phyloP scores from a whole-genome alignment of 64 coral and sea anemone genomes.

The Dendrophyllia cribrosa region DNA sequence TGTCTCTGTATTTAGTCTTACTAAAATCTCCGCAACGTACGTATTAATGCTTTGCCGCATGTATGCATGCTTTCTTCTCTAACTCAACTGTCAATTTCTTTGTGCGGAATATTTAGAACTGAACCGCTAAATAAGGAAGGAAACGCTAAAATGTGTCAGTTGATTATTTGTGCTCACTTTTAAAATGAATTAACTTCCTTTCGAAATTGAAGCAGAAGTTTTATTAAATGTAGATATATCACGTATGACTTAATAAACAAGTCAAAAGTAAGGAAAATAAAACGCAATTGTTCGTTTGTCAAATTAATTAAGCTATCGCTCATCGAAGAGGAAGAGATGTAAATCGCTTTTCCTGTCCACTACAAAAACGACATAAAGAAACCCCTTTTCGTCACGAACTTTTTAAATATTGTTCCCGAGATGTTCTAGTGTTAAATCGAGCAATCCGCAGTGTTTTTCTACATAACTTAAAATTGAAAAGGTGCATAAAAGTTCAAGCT shows the following conservation, averaged over 20 bases:
- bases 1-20: too few species aligned
- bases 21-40: too few species aligned
- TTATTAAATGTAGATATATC: neutral
- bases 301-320: neutral
- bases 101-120: neutral
- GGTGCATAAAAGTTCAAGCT: neutral
- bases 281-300: neutral
- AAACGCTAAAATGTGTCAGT: neutral
- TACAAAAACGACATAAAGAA: too few species aligned
- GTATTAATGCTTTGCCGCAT: too few species aligned
- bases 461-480: neutral
- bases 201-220: neutral
- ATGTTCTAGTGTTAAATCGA: too few species aligned
- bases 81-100: neutral
- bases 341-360: too few species aligned
- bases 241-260: neutral
- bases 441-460: neutral
- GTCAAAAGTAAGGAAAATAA: neutral
- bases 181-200: neutral
- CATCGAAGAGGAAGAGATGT: too few species aligned
- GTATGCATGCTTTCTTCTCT: neutral
- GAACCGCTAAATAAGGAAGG: neutral
- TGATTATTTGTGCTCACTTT: neutral
- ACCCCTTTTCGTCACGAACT: too few species aligned
- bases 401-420: too few species aligned